Conservation (phyloP, 2,797 vertebrate genomes). For the Enteromius treurensis region DNA sequence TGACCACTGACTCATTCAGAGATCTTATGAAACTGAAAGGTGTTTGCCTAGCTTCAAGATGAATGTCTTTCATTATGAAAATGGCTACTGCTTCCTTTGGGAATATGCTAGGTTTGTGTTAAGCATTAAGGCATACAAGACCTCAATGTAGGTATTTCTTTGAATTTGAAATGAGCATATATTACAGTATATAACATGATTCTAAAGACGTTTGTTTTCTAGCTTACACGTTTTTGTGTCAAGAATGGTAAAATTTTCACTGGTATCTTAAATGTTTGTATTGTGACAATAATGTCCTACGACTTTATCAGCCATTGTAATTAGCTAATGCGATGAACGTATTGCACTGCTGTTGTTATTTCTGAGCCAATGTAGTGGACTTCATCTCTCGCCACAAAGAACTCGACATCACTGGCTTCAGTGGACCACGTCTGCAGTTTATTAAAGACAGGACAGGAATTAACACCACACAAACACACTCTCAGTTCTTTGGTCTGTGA, state of each 20-base stretch:
- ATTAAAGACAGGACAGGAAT: too few relatives aligned
- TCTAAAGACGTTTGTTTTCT: too few relatives aligned
- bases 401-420: too few relatives aligned
- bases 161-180: not conserved
- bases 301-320: not conserved
- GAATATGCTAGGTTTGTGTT: conserved; percentile 21
- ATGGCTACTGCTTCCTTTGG: conserved; percentile 38
- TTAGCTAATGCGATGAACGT: not conserved
- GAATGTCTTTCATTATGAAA: conserved; percentile 48
- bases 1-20: conserved; percentile 79
- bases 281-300: not conserved
- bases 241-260: not conserved
- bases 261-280: not conserved
- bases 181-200: too few relatives aligned
- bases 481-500: too few relatives aligned
- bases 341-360: conserved; percentile 18
- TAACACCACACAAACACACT: too few relatives aligned
- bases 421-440: too few relatives aligned
- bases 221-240: not conserved
- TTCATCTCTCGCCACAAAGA: too few relatives aligned
- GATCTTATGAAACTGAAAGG: conserved; percentile 57
- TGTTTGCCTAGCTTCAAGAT: conserved; percentile 44
- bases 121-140: conserved; percentile 6
- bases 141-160: not conserved
- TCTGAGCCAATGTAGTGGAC: not conserved